Evolutionary conservation across 1,140 invertebrate genomes (phyloP).

Genomic region (Ostrea edulis): DNA sequence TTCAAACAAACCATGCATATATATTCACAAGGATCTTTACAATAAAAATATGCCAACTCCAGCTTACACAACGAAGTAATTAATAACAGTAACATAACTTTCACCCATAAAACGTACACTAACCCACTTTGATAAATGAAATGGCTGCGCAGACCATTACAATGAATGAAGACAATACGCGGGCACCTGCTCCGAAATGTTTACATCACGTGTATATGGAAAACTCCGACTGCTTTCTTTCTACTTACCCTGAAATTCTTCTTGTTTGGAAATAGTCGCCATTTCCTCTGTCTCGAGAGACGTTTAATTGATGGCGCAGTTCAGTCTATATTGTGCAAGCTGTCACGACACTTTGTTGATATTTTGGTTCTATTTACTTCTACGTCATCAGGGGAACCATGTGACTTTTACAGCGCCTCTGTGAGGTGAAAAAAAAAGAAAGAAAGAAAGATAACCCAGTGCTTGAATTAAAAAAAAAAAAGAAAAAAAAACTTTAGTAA

Average conservation of each 20-base stretch:
- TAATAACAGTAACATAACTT: background rate
- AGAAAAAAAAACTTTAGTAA: too few species aligned
- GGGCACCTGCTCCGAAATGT: slow-evolving; percentile 3
- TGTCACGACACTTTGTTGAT: slow-evolving; percentile 46
- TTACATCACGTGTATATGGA: background rate
- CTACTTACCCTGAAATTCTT: slow-evolving; percentile 31
- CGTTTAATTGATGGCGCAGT: slow-evolving; percentile 14
- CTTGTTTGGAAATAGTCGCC: background rate
- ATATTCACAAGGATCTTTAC: too few species aligned
- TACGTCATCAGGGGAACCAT: background rate
- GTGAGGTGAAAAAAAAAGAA: background rate
- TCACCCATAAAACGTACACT: background rate
- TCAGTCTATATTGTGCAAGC: background rate
- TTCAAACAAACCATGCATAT: too few species aligned
- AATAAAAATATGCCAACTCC: background rate
- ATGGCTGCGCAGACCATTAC: slow-evolving; percentile 12
- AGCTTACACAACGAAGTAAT: background rate
- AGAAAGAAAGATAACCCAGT: slow-evolving; percentile 11
- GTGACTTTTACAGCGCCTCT: background rate
- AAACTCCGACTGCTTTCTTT: background rate
- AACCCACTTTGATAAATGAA: slow-evolving; percentile 28
- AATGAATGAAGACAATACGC: background rate
- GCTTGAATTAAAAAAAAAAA: background rate
- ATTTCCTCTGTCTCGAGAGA: background rate
- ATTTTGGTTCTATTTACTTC: slow-evolving; percentile 37